Evolutionary conservation across 2,888 invertebrate species (phyloP).

Genomic region (Eurytoma adleriae): DNA sequence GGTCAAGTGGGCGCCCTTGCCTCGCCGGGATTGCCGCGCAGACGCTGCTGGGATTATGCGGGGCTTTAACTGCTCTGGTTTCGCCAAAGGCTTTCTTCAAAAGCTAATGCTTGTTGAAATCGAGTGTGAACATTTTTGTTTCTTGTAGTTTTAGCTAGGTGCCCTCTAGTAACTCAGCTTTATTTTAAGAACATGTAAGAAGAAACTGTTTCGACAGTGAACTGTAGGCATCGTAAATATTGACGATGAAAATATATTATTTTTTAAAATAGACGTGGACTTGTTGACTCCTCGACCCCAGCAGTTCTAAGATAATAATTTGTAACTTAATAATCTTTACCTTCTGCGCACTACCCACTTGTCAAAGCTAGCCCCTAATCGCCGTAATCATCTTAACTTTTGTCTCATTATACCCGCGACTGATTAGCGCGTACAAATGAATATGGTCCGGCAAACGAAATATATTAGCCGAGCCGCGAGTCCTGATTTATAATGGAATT

Average conservation of each 20-base stretch:
- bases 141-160: too few relatives aligned
- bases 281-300: too few relatives aligned
- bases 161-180: too few relatives aligned
- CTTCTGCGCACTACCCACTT: background rate
- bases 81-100: background rate
- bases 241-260: too few relatives aligned
- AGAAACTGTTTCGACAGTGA: too few relatives aligned
- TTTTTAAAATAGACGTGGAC: too few relatives aligned
- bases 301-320: background rate
- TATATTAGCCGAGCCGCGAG: conserved; percentile 26
- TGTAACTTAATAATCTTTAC: background rate
- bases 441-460: conserved; percentile 32
- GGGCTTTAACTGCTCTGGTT: background rate
- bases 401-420: conserved; percentile 27
- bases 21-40: background rate
- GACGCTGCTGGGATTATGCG: conserved; percentile 15
- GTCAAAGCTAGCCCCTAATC: conserved; percentile 4
- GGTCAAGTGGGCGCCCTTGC: conserved; percentile 39
- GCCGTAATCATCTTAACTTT: conserved; percentile 26
- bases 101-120: background rate
- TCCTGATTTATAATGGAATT: conserved; percentile 52
- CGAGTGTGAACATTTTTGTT: background rate
- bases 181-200: too few relatives aligned
- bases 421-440: conserved; percentile 19
- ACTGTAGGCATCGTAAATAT: too few relatives aligned